Percentiles rank a stretch among this genome's conserved stretches.
These are phyloP conservation scores for Gerris buenoi DNA, from an alignment of 1,140 invertebrate genomes.

Conservation along the genomic window DNA sequence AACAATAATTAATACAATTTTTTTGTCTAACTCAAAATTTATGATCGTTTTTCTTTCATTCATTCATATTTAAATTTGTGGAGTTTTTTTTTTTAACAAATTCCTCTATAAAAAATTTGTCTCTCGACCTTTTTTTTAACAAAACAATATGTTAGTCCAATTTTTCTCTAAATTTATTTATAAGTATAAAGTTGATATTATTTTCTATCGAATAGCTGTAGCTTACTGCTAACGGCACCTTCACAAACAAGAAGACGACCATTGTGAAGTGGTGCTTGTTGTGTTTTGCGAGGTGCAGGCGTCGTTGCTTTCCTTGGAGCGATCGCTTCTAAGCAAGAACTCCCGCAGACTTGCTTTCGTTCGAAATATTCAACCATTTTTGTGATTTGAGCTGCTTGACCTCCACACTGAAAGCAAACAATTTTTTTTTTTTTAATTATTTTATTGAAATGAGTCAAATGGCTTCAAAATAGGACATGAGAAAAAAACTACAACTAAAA, in stretches of 20 bases:
- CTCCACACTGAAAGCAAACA: slow-evolving; percentile 2
- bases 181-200: too few relatives aligned
- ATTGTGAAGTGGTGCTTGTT: slow-evolving; percentile 7
- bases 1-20: too few relatives aligned
- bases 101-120: too few relatives aligned
- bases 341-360: slow-evolving; percentile 38
- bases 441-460: neutral
- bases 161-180: too few relatives aligned
- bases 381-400: slow-evolving; percentile 46
- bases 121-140: too few relatives aligned
- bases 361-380: slow-evolving; percentile 81
- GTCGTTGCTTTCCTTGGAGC: slow-evolving; percentile 24
- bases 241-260: slow-evolving; percentile 55
- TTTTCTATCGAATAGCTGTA: slow-evolving; percentile 72
- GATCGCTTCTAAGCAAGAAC: slow-evolving; percentile 29
- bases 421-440: neutral
- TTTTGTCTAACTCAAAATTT: too few relatives aligned
- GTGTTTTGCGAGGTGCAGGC: slow-evolving; percentile 20
- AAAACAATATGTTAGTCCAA: too few relatives aligned
- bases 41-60: too few relatives aligned
- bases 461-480: too few relatives aligned
- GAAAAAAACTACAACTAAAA: too few relatives aligned
- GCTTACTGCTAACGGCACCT: slow-evolving; percentile 64
- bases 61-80: too few relatives aligned
- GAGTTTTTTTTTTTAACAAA: too few relatives aligned